phyloP scores from a whole-genome alignment of 2,113 vertebrate genomes.

The Asarcornis scutulata region DNA sequence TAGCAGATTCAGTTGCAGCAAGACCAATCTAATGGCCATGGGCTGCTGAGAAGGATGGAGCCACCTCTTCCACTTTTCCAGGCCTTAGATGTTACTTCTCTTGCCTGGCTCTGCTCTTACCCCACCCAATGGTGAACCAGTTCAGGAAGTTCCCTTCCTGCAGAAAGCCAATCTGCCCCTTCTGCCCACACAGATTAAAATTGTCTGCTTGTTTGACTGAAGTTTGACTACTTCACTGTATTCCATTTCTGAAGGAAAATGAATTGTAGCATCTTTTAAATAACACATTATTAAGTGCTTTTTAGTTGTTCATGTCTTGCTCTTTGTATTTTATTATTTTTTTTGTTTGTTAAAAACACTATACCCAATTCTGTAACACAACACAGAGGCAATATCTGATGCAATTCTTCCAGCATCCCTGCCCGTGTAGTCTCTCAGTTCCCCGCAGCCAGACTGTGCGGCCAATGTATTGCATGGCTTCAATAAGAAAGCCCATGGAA shows the following conservation, averaged over 20 bases:
- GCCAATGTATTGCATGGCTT: neutral
- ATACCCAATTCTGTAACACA: neutral
- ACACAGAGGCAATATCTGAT: neutral
- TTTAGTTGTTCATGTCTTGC: neutral
- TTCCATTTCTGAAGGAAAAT: neutral
- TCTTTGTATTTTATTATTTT: neutral
- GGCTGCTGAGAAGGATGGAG: neutral
- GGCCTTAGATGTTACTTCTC: neutral
- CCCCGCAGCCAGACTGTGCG: neutral
- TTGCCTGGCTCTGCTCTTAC: neutral
- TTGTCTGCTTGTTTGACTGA: neutral
- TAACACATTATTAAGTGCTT: neutral
- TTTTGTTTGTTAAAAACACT: no score
- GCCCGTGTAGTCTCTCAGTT: neutral
- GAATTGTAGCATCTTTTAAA: neutral
- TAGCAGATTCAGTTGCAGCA: neutral
- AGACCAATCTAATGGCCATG: neutral
- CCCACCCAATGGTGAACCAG: neutral
- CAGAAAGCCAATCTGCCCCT: neutral
- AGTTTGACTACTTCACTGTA: neutral
- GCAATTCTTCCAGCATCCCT: neutral
- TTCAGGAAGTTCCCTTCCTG: conserved; percentile 35
- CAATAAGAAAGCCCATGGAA: neutral
- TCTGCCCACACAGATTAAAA: conserved; percentile 7
- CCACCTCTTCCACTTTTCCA: neutral